These are phyloP conservation scores for Leptopilina drosophilae DNA, from an alignment of 2,888 invertebrate genomes.

Conservation along the genomic window DNA sequence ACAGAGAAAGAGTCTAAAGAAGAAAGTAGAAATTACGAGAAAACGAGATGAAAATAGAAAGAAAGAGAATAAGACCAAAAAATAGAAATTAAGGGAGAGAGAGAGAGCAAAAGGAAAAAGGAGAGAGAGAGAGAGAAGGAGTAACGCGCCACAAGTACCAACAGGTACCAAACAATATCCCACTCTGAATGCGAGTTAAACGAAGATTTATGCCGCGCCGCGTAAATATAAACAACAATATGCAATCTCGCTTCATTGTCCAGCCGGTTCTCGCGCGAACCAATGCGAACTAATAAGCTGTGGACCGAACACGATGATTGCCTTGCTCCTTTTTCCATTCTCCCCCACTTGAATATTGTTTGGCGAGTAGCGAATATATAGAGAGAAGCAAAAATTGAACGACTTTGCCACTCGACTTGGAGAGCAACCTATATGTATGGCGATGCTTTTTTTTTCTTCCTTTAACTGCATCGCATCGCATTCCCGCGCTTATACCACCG, in stretches of 20 bases:
- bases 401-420: no score
- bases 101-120: background rate
- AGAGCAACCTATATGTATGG: no score
- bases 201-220: constrained; percentile 75
- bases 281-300: constrained; percentile 70
- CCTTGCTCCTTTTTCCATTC: constrained; percentile 46
- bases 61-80: background rate
- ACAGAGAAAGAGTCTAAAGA: no score
- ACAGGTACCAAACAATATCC: constrained; percentile 43
- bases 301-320: constrained; percentile 50
- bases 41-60: no score
- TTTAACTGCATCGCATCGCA: no score
- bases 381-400: background rate
- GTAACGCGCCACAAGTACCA: constrained; percentile 19
- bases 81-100: background rate
- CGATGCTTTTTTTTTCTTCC: no score
- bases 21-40: no score
- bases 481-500: no score
- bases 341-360: background rate
- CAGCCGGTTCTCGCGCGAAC: constrained; percentile 58
- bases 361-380: background rate
- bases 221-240: constrained; percentile 76
- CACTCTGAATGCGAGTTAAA: constrained; percentile 74
- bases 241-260: constrained; percentile 75
- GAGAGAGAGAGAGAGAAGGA: background rate